Conservation (phyloP, 2,888 invertebrate species). For the Acleris literana region DNA sequence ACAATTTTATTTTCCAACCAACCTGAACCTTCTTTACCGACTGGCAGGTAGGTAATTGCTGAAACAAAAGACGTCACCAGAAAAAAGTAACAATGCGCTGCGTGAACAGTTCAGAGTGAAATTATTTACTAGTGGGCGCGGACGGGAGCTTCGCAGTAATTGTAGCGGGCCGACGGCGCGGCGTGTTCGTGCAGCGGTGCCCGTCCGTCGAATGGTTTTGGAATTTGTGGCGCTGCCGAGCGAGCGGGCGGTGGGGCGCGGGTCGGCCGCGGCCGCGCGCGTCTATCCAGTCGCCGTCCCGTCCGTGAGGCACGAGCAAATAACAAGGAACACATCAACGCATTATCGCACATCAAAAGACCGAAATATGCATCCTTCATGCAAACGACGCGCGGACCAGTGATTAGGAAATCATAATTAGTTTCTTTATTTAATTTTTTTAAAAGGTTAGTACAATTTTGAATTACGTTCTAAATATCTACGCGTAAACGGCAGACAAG, state of each 20-base stretch:
- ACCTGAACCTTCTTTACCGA: slow-evolving; percentile 28
- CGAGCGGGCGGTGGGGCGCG: slow-evolving; percentile 60
- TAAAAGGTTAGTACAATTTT: slow-evolving; percentile 68
- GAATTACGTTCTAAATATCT: slow-evolving; percentile 38
- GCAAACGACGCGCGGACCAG: slow-evolving; percentile 32
- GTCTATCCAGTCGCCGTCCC: slow-evolving; percentile 53
- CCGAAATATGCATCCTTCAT: slow-evolving; percentile 52
- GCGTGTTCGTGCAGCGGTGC: slow-evolving; percentile 42
- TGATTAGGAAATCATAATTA: slow-evolving; percentile 34
- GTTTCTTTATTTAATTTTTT: slow-evolving; percentile 43
- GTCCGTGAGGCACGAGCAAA: slow-evolving; percentile 60
- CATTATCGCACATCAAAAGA: slow-evolving; percentile 44
- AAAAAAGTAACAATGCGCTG: slow-evolving; percentile 39
- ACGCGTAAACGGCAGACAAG: slow-evolving; percentile 9
- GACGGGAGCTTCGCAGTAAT: slow-evolving; percentile 3
- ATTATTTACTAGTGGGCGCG: slow-evolving; percentile 7
- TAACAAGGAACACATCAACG: slow-evolving; percentile 44
- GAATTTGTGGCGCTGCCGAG: slow-evolving; percentile 40
- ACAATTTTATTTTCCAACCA: slow-evolving; percentile 20
- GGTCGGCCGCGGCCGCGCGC: slow-evolving; percentile 47
- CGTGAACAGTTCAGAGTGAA: slow-evolving; percentile 22
- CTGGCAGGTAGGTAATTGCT: slow-evolving; percentile 43
- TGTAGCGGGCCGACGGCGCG: slow-evolving; percentile 1
- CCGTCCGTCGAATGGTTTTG: slow-evolving; percentile 52
- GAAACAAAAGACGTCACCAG: slow-evolving; percentile 48